A percentile compares a stretch with the other conserved stretches of the same genome.
Evolutionary conservation across 2,113 vertebrate species (phyloP).

Genomic region (Paraplagusia blochii): DNA sequence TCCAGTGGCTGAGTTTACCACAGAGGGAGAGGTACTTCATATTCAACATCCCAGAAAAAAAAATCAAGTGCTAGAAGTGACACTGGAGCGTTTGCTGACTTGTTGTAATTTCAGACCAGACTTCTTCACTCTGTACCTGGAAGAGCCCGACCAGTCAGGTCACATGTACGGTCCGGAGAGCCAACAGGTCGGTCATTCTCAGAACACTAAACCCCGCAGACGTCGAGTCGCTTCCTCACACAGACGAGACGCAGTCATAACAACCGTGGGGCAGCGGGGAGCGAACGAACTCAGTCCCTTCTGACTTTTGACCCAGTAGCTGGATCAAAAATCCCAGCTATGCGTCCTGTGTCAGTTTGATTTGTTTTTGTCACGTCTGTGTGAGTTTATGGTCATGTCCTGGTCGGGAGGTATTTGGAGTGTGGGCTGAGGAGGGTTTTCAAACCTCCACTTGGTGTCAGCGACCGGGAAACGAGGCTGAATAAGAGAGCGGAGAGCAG

Average conservation of each 20-base stretch:
- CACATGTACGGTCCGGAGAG: constrained; percentile 84
- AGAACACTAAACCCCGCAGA: not conserved
- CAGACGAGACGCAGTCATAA: not conserved
- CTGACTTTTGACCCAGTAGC: not conserved
- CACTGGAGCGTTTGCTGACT: not conserved
- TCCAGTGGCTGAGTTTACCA: constrained; percentile 72
- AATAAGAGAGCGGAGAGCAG: too few relatives aligned
- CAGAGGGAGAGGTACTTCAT: constrained; percentile 63
- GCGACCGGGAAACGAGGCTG: too few relatives aligned
- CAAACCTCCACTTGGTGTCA: too few relatives aligned
- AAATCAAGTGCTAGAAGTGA: not conserved
- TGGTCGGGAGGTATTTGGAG: too few relatives aligned
- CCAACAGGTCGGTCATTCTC: constrained; percentile 72
- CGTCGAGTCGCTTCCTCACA: not conserved
- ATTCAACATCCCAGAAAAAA: not conserved
- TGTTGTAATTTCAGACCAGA: constrained; percentile 75
- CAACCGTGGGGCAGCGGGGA: too few relatives aligned
- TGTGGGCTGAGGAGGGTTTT: too few relatives aligned
- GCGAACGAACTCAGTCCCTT: not conserved
- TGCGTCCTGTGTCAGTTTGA: too few relatives aligned
- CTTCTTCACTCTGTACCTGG: constrained; percentile 89
- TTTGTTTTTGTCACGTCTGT: too few relatives aligned
- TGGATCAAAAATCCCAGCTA: too few relatives aligned
- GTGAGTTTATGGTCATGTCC: too few relatives aligned
- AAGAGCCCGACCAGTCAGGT: constrained; percentile 87